These are phyloP conservation scores for Hippolais icterina DNA, from an alignment of 2,113 vertebrate genomes.

Conservation along the genomic window DNA sequence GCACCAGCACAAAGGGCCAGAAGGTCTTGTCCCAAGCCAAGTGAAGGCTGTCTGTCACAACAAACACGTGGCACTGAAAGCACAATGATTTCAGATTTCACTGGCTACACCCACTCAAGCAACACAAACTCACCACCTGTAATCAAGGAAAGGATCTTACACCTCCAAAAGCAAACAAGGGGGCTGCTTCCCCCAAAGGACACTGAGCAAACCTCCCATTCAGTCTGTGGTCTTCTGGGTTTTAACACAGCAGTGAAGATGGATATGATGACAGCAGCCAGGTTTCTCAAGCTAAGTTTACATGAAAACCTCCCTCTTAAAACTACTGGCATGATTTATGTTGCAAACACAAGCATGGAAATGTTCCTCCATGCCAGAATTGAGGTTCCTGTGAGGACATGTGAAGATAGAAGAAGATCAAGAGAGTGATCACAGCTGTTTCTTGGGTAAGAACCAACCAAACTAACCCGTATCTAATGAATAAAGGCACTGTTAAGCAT, in stretches of 20 bases:
- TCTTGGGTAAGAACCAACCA: not conserved
- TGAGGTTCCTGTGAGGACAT: not conserved
- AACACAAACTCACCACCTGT: not conserved
- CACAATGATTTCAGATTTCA: not conserved
- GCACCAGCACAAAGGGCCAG: not conserved
- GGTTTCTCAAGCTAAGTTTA: not conserved
- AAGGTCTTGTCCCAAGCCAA: not conserved
- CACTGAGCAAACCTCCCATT: not conserved
- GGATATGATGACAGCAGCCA: not conserved
- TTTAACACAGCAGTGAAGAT: not conserved
- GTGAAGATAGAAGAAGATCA: not conserved
- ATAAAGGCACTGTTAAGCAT: not conserved
- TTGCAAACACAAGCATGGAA: not conserved
- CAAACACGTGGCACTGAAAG: not conserved
- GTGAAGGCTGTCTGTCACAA: not conserved
- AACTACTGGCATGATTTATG: not conserved
- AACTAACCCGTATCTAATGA: not conserved
- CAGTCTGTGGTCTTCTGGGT: not conserved
- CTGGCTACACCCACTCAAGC: not conserved
- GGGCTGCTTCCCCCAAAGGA: not conserved
- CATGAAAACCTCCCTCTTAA: not conserved
- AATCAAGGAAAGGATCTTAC: not conserved
- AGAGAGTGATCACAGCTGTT: not conserved
- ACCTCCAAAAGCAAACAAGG: not conserved
- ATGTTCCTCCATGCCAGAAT: accelerated